phyloP scores from a whole-genome alignment of 2,888 invertebrate genomes.

The Nomada fabriciana region DNA sequence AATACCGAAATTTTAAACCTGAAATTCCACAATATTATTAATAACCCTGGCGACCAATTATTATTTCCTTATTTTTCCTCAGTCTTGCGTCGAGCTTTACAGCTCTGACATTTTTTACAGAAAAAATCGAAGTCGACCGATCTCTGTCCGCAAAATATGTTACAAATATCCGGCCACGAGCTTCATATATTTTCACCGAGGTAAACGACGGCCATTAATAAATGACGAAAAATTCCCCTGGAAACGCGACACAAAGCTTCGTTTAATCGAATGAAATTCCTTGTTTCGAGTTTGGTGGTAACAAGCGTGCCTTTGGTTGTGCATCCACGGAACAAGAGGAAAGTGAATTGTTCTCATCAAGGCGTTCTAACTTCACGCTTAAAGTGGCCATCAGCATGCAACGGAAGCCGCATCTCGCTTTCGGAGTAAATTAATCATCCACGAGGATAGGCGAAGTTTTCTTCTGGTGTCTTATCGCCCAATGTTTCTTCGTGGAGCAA shows the following conservation, averaged over 20 bases:
- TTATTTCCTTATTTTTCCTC: too few species aligned
- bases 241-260: background rate
- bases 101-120: too few species aligned
- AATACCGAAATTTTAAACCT: too few species aligned
- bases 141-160: too few species aligned
- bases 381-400: slow-evolving; percentile 31
- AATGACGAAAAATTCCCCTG: too few species aligned
- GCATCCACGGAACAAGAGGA: slow-evolving; percentile 18
- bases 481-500: slow-evolving; percentile 6
- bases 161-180: background rate
- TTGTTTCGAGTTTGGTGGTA: background rate
- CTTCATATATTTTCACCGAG: background rate
- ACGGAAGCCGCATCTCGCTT: slow-evolving; percentile 23
- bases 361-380: slow-evolving; percentile 26
- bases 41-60: too few species aligned
- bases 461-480: slow-evolving; percentile 2
- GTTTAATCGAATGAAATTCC: slow-evolving; percentile 12
- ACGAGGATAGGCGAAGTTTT: slow-evolving; percentile 25
- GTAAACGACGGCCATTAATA: background rate
- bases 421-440: slow-evolving; percentile 45
- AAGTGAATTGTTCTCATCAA: slow-evolving; percentile 37
- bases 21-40: too few species aligned
- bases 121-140: too few species aligned
- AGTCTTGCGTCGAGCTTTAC: too few species aligned
- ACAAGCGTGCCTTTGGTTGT: background rate